A percentile compares a stretch with the other conserved stretches of the same genome.
phyloP scores from a whole-genome alignment of 2,888 invertebrate genomes.

The Abrostola tripartita region DNA sequence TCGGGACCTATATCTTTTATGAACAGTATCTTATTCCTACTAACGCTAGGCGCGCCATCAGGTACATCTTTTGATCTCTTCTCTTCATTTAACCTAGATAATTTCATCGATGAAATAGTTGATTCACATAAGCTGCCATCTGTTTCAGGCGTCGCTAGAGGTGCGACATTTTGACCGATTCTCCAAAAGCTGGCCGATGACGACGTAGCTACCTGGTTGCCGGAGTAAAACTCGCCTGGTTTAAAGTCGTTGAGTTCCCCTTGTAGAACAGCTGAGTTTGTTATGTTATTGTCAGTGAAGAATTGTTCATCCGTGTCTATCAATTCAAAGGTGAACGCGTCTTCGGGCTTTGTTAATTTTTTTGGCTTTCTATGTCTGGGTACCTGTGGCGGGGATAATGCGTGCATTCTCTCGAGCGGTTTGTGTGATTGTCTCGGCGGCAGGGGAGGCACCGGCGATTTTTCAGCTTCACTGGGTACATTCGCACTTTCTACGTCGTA shows the following conservation, averaged over 20 bases:
- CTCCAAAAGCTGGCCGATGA: constrained; percentile 80
- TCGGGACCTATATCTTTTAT: constrained; percentile 92
- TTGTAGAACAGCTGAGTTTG: constrained; percentile 80
- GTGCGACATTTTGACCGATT: constrained; percentile 85
- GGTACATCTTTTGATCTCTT: constrained; percentile 81
- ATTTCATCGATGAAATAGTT: constrained; percentile 84
- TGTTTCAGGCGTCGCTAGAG: constrained; percentile 89
- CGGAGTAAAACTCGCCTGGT: constrained; percentile 86
- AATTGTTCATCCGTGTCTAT: constrained; percentile 94
- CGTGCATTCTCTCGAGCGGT: constrained; percentile 93
- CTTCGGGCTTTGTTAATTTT: constrained; percentile 90
- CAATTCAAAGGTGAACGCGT: constrained; percentile 94
- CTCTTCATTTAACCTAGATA: constrained; percentile 81
- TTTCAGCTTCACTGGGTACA: constrained; percentile 86
- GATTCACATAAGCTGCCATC: constrained; percentile 89
- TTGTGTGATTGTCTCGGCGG: constrained; percentile 92
- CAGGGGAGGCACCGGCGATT: constrained; percentile 91
- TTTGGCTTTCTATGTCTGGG: constrained; percentile 91
- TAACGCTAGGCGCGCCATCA: constrained; percentile 77
- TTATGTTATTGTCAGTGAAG: constrained; percentile 84
- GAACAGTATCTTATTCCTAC: constrained; percentile 88
- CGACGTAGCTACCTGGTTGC: constrained; percentile 76
- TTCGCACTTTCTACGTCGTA: constrained; percentile 85
- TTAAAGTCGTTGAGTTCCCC: constrained; percentile 82
- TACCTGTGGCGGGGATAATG: constrained; percentile 91